Base-by-base conservation (phyloP, 64 coral and sea anemone genomes). In the Montipora capricornis region DNA sequence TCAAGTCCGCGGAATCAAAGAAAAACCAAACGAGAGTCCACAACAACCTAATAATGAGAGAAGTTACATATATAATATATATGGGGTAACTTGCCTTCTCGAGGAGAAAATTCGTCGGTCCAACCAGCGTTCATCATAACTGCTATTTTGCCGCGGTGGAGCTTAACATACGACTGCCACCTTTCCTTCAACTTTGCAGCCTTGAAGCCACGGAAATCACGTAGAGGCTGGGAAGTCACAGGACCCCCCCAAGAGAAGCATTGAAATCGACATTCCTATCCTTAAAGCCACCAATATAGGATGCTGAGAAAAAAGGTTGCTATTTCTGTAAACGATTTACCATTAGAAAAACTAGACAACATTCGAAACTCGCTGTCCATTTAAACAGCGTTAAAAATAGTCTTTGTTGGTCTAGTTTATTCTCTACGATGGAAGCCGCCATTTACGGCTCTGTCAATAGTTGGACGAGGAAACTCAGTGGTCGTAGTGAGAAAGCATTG, bases 201-300 rank as follows among this genome's bases (percentile, higher is more conserved):
- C 37, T 78, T 78, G 5, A 49, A 78, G 6, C 9, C 52, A 47
- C 45, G 47, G 76, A 49, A 78, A 78, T 78, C 76, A 78, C 76
- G 76, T 78, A 50, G 8, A 48, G 37, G 47, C 14, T 0, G 12
- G 76, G 14, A 49, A 12, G 16, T 78, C 49, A 14, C 46, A 50
- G 46, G 80, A 82, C 80, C 80, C 45, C 80, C 80, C 37, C 59
- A 14, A 55, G 15, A 49, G 76, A 78, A 64, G 26, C 58, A 44
- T 37, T 46, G 46, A 86, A 49, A 71, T 69, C 71, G 9, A 71
- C 15, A 86, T 86, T 86, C 45, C 20, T 86, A 71, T 73, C 47
- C 16, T 49, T 22, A 71, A 22, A 16, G 46, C 16, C 12, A 19
- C 4, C 61, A 86, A 86, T 86, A 86, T 86, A 73, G 66, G 62